Conservation (phyloP, 2,113 vertebrate genomes). For the Tragelaphus strepsiceros region DNA sequence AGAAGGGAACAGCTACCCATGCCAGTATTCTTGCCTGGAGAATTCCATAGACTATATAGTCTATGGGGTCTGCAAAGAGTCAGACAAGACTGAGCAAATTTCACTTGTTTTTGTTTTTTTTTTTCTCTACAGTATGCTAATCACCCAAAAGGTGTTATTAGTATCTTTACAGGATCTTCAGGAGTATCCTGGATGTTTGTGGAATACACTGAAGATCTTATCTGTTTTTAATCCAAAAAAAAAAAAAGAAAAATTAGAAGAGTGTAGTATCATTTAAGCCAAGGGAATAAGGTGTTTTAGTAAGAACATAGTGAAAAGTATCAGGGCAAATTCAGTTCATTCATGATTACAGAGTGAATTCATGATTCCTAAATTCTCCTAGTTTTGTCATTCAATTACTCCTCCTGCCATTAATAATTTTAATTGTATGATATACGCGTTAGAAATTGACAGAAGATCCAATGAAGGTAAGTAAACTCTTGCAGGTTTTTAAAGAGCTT, state of each 20-base stretch:
- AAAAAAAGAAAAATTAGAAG: not conserved
- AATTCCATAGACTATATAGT: not conserved
- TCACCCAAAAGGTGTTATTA: not conserved
- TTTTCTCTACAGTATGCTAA: not conserved
- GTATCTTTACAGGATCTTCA: not conserved
- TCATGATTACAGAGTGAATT: not conserved
- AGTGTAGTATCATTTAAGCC: not conserved
- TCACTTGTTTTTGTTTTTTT: not conserved
- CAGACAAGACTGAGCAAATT: not conserved
- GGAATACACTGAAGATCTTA: not conserved
- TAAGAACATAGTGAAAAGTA: not conserved
- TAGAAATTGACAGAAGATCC: not conserved
- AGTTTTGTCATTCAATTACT: not conserved
- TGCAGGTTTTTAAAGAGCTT: not conserved
- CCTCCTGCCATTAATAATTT: not conserved
- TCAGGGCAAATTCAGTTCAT: not conserved
- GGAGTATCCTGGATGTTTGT: not conserved
- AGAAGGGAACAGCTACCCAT: not conserved
- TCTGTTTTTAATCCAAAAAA: not conserved
- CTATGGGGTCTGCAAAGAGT: not conserved
- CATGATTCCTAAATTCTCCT: not conserved
- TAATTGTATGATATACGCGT: not conserved
- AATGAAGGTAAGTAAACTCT: not conserved
- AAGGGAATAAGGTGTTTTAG: not conserved
- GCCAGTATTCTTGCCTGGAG: not conserved